Percentiles rank a stretch among this genome's conserved stretches.
Evolutionary conservation across 2,113 vertebrate species (phyloP).

Genomic region (Melanerpes formicivorus): DNA sequence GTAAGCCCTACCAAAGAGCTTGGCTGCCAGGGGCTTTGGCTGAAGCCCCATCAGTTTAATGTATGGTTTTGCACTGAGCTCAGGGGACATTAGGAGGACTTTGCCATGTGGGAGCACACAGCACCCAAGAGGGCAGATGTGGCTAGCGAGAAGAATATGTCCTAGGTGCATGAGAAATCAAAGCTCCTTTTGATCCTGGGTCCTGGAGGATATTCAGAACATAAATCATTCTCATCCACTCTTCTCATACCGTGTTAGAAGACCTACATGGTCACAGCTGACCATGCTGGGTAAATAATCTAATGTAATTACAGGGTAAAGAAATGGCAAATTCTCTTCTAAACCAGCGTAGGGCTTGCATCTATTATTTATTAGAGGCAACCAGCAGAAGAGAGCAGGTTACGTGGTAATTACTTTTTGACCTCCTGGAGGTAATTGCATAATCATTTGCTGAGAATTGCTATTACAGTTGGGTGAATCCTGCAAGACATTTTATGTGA

Average conservation of each 20-base stretch:
- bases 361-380: slow-evolving; percentile 67
- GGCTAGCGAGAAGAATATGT: neutral
- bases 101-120: neutral
- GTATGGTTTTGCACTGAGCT: neutral
- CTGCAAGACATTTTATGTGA: slow-evolving; percentile 61
- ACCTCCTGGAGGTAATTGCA: slow-evolving; percentile 75
- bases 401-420: slow-evolving; percentile 75
- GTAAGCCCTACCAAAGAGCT: neutral
- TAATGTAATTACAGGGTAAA: slow-evolving; percentile 61
- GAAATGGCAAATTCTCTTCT: slow-evolving; percentile 46
- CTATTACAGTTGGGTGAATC: slow-evolving; percentile 66
- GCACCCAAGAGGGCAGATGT: fast-evolving
- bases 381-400: slow-evolving; percentile 68
- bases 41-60: neutral
- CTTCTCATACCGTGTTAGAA: neutral
- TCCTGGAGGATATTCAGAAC: neutral
- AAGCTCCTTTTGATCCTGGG: neutral
- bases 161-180: neutral
- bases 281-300: slow-evolving; percentile 64
- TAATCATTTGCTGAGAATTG: slow-evolving; percentile 71
- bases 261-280: slow-evolving; percentile 52
- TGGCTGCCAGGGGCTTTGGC: neutral
- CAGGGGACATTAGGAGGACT: neutral
- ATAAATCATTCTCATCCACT: slow-evolving; percentile 23
- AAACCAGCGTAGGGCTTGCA: slow-evolving; percentile 36